Evolutionary conservation across 2,797 vertebrate genomes (phyloP), one percentile per base, ranked within the genome.

Genomic region (Sus cebifrons): DNA sequence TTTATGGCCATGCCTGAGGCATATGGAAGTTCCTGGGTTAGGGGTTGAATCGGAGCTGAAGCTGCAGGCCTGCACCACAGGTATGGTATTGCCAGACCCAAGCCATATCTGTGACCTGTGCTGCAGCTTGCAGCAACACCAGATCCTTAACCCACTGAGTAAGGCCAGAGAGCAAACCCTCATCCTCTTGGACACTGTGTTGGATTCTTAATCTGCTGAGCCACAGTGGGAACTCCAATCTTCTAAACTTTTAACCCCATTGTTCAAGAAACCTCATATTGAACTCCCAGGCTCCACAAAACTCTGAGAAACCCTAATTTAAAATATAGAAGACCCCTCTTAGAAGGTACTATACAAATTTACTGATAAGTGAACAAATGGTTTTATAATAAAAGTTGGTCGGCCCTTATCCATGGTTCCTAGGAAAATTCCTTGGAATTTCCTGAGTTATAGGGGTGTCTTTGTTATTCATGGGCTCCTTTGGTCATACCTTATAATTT

Each of bases 351-450:
- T 89, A 40, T 73, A 36, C 62, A 40, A 85, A 93, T 86, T 49
- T 15, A 73, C 95, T 71, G 67, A 15, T 56, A 20, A 96, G 62
- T 88, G 29, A 77, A 91, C 15, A 54, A 60, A 67, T 44, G 79
- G 20, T 77, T 83, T 11, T 21, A 4, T 60, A 86, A 44, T 89
- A 65, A 62, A 93, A 73, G 81, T 60, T 86, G 56, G 73, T 6
- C 81, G 64, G 4, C 15, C 25, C 91, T 44, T 79, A 40, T 54
- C 18, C 25, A 3, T 32, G 4, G 60, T 78, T 87, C 14, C 73
- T 89, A n/a, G 40, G 52, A 70, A 44, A 36, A 78, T 58, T 78
- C 54, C n/a, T 91, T 91, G 62, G 56, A 36, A 95, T 82, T 75
- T 91, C 60, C 4, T 62, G 18, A 68, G 27, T 56, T n/a, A 49